A percentile compares a stretch with the other conserved stretches of the same genome.
Conservation (phyloP, 2,888 invertebrate species). For the Hermaeophaga mercurialis region DNA sequence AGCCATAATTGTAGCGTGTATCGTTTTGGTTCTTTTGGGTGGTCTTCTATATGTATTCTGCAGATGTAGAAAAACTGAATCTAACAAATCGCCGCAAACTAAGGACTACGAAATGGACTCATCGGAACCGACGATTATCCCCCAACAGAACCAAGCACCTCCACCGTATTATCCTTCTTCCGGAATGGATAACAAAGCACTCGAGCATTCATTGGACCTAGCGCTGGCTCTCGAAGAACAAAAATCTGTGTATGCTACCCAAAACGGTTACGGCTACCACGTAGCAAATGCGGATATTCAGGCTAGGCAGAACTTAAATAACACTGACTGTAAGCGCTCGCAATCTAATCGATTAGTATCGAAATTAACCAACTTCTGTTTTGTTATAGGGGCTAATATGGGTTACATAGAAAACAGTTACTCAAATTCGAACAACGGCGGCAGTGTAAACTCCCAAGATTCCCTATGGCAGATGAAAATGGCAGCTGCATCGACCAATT, state of each 20-base stretch:
- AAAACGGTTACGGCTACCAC: conserved; percentile 86
- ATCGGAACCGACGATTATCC: conserved; percentile 81
- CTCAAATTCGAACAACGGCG: conserved; percentile 93
- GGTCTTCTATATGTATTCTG: conserved; percentile 82
- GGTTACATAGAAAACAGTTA: conserved; percentile 91
- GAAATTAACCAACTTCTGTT: not conserved
- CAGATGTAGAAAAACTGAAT: conserved; percentile 80
- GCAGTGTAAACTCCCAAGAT: conserved; percentile 92
- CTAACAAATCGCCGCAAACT: conserved; percentile 77
- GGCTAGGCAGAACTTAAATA: conserved; percentile 72
- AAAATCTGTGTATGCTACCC: conserved; percentile 83
- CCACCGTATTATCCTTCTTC: conserved; percentile 89
- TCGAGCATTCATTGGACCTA: conserved; percentile 87
- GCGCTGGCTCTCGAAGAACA: conserved; percentile 83
- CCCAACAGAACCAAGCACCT: conserved; percentile 85
- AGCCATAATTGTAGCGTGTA: conserved; percentile 77
- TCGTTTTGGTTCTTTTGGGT: conserved; percentile 79
- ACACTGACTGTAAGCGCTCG: conserved; percentile 76
- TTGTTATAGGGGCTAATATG: conserved; percentile 78
- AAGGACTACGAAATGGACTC: conserved; percentile 93
- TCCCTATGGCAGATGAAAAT: conserved; percentile 94
- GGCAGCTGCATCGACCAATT: conserved; percentile 75
- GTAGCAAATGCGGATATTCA: conserved; percentile 72
- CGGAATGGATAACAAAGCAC: conserved; percentile 89
- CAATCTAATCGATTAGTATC: not conserved